Conservation (phyloP, 2,797 vertebrate genomes). For the Salarias fasciatus region DNA sequence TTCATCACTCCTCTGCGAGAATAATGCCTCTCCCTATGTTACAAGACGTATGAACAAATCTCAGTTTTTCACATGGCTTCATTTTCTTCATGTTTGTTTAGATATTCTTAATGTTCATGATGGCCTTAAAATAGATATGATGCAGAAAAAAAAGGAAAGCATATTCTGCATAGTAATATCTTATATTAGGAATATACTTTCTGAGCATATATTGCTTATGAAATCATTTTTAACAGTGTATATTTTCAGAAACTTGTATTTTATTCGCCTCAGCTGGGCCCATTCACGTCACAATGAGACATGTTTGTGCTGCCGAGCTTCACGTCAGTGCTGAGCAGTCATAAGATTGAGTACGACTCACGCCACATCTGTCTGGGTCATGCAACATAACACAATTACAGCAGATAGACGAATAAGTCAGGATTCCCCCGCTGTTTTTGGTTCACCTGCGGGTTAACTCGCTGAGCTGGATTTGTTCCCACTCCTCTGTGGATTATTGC, state of each 20-base stretch:
- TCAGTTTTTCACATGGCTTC: too few relatives aligned
- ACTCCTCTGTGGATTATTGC: not conserved
- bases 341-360: conserved; percentile 62
- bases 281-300: conserved; percentile 34
- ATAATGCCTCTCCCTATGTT: conserved; percentile 16
- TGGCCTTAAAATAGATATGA: too few relatives aligned
- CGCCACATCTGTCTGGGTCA: conserved; percentile 29
- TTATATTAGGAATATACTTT: too few relatives aligned
- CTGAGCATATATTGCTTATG: too few relatives aligned
- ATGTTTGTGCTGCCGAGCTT: conserved; percentile 35
- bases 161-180: too few relatives aligned
- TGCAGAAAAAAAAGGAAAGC: too few relatives aligned
- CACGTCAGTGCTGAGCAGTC: conserved; percentile 53
- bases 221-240: too few relatives aligned
- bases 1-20: conserved; percentile 17
- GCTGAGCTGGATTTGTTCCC: not conserved
- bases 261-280: conserved; percentile 5
- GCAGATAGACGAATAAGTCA: conserved; percentile 40
- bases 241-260: not conserved
- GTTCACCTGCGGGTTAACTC: conserved; percentile 16
- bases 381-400: conserved; percentile 69
- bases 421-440: conserved; percentile 21
- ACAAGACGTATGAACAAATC: not conserved
- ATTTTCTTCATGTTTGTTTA: too few relatives aligned
- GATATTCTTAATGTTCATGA: too few relatives aligned